A percentile compares a stretch with the other conserved stretches of the same genome.
Conservation (phyloP, 1,140 invertebrate species). For the Lerema accius region DNA sequence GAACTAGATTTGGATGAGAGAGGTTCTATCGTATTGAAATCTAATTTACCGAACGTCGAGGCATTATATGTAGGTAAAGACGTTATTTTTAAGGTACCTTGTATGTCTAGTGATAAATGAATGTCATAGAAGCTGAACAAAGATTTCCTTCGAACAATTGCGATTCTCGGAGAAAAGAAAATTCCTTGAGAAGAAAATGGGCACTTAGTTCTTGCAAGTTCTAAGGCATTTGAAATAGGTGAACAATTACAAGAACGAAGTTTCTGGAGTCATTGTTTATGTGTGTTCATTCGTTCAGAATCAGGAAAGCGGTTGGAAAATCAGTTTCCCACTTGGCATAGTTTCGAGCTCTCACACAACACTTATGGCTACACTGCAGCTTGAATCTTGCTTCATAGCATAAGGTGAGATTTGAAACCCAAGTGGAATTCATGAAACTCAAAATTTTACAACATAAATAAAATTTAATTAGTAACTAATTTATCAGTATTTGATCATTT, state of each 20-base stretch:
- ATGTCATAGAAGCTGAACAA: conserved; percentile 3
- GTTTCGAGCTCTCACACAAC: too few species aligned
- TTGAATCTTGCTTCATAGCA: too few species aligned
- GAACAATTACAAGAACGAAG: conserved; percentile 3
- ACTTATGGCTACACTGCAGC: too few species aligned
- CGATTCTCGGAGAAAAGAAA: conserved; percentile 2
- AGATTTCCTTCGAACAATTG: conserved; percentile 5
- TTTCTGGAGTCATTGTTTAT: not conserved
- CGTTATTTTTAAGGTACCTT: conserved; percentile 6
- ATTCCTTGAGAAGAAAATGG: conserved; percentile 11
- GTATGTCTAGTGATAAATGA: conserved; percentile 6
- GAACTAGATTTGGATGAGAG: too few species aligned
- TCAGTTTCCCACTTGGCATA: too few species aligned
- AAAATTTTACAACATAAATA: too few species aligned
- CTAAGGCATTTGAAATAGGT: conserved; percentile 8
- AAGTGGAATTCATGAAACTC: too few species aligned
- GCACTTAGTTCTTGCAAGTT: conserved; percentile 10
- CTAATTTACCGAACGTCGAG: not conserved
- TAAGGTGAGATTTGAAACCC: too few species aligned
- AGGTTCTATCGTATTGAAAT: too few species aligned
- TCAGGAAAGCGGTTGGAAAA: not conserved
- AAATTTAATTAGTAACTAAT: too few species aligned
- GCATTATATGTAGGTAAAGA: not conserved
- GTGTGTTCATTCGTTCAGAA: not conserved
- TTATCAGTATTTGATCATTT: too few species aligned